A percentile compares a stretch with the other conserved stretches of the same genome.
Evolutionary conservation across 1,140 invertebrate genomes (phyloP).

Genomic region (Reticulitermes speratus): DNA sequence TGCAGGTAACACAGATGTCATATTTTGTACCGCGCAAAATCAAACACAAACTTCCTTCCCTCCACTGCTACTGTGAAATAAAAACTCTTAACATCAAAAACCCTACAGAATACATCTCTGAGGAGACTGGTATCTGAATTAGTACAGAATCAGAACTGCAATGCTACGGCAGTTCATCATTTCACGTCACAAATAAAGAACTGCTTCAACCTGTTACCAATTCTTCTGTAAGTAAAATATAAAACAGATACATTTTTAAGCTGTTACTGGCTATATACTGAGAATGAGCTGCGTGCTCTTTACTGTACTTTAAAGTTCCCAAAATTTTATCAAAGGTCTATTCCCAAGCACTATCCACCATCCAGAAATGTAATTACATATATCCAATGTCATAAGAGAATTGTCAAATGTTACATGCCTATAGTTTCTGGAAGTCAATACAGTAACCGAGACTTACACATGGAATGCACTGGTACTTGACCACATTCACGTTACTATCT

Average conservation of each 20-base stretch:
- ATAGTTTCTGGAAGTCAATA: neutral
- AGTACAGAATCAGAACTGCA: neutral
- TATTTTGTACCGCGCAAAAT: too few species aligned
- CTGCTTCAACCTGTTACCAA: neutral
- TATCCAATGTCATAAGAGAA: too few species aligned
- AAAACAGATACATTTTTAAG: neutral
- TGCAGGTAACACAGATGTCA: too few species aligned
- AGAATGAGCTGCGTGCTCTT: neutral
- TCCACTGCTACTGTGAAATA: too few species aligned
- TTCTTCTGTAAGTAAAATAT: neutral
- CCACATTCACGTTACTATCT: neutral
- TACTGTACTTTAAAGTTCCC: neutral
- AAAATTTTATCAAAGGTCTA: neutral
- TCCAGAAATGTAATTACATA: too few species aligned
- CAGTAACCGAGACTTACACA: neutral
- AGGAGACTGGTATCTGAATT: neutral
- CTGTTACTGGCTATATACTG: neutral
- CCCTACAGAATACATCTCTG: too few species aligned
- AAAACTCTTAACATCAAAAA: too few species aligned
- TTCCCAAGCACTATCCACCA: neutral
- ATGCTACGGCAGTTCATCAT: neutral
- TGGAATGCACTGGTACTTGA: neutral
- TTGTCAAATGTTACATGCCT: neutral
- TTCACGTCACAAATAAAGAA: neutral
- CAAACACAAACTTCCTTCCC: too few species aligned